Base-by-base conservation (phyloP, 2,888 invertebrate species). In the Steinernema scapterisci region DNA sequence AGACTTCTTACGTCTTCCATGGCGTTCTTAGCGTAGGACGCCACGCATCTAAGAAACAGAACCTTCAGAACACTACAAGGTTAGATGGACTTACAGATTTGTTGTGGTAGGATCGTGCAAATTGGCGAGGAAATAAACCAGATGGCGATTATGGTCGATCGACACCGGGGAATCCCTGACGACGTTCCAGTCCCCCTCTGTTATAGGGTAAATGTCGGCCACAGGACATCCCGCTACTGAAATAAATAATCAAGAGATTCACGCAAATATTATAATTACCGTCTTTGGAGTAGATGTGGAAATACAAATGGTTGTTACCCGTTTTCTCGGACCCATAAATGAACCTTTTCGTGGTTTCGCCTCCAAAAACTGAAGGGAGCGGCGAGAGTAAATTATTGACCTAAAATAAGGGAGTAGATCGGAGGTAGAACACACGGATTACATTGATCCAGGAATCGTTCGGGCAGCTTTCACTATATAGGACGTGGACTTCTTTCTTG, bases 111-210 rank as follows among this genome's bases (percentile, higher is more conserved):
- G 83, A 44, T 79, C 71, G n/a, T 76, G 70, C 19, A 76, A 73
- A 51, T 85, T 81, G 13, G 85, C 82, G 13, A 84, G 80, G 75
- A 76, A 86, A 70, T 83, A 86, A 48, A 86, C 81, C 43, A 82
- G 79, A 7, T 78, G 52, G 21, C 83, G 71, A 5, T 75, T 46
- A 44, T 73, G 43, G 72, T 86, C 86, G 23, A 85, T 79, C n/a
- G 79, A 75, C 43, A 82, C 70, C 16, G 75, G 76, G 7, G 81
- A 80, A 19, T 82, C 80, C 74, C 87, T 84, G 75, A 82, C 77
- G 9, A 86, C 80, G 9, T 82, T 77, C 78, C 78, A 83, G 21
- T 77, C 51, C 0, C 79, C 82, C 19, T 25, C 13, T n/a, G 81
- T 81, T 11, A 81, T 74, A 0, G 72, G 21, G 25, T 54, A 54